These are phyloP conservation scores for Delichon dasypus DNA, from an alignment of 2,797 vertebrate species.

Conservation along the genomic window DNA sequence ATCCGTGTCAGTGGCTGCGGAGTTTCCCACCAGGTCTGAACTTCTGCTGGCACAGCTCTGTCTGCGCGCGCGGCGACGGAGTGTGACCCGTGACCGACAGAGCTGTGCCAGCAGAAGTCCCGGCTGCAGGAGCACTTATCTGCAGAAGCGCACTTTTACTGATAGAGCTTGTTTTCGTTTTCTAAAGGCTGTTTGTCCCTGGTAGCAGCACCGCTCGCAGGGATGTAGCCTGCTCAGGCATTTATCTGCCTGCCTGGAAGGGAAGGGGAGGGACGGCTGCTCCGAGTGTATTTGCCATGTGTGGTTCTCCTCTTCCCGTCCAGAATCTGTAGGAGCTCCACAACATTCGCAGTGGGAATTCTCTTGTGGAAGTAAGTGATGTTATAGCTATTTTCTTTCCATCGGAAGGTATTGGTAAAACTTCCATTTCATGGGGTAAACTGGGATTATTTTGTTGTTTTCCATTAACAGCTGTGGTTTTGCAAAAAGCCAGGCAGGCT, in stretches of 20 bases:
- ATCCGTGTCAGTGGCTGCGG: rapidly evolving
- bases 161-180: constrained; percentile 48
- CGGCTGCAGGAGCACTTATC: constrained; percentile 42
- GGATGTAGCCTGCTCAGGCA: background rate
- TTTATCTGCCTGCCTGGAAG: background rate
- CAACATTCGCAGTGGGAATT: background rate
- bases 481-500: background rate
- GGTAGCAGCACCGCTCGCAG: background rate
- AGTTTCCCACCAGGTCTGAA: background rate
- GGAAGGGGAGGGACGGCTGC: background rate
- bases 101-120: constrained; percentile 56
- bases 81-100: constrained; percentile 23
- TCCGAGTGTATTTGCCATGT: background rate
- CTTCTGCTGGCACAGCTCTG: constrained; percentile 50
- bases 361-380: background rate
- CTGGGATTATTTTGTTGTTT: background rate
- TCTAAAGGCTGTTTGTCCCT: background rate
- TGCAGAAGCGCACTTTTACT: constrained; percentile 34
- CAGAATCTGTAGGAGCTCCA: background rate
- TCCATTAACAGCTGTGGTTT: background rate
- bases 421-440: background rate
- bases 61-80: background rate
- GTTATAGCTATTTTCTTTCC: background rate
- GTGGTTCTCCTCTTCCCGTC: background rate
- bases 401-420: background rate